Evolutionary conservation across 1,140 invertebrate genomes (phyloP).

Genomic region (Bombus waltoni): DNA sequence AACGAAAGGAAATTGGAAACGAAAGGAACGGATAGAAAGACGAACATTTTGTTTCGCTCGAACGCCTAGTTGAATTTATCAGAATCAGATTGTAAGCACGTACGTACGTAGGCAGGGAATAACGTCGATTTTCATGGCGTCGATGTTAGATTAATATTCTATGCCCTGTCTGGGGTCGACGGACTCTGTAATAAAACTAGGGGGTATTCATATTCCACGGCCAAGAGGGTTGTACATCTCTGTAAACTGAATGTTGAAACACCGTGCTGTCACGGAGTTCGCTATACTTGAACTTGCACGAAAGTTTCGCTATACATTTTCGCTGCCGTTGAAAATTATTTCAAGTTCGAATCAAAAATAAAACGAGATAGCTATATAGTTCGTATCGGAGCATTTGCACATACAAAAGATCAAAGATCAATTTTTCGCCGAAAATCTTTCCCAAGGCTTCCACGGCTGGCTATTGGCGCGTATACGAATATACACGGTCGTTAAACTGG

Average conservation of each 20-base stretch:
- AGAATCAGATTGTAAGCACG: neutral
- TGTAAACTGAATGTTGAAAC: neutral
- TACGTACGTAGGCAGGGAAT: conserved; percentile 8
- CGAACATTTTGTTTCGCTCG: neutral
- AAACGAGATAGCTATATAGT: neutral
- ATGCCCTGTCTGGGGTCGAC: conserved; percentile 43
- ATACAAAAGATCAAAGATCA: neutral
- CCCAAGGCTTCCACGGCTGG: neutral
- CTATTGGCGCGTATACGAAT: neutral
- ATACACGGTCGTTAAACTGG: neutral
- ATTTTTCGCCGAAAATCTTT: neutral
- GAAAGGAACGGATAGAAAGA: too few species aligned
- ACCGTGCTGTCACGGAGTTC: neutral
- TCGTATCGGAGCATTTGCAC: too few species aligned
- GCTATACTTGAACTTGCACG: neutral
- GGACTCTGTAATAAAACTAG: conserved; percentile 39
- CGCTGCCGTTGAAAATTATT: neutral
- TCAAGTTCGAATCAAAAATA: neutral
- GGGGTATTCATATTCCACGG: conserved; percentile 29
- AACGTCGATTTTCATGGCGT: conserved; percentile 58
- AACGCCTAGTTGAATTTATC: neutral
- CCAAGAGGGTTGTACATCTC: conserved; percentile 16
- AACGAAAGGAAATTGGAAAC: too few species aligned
- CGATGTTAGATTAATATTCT: conserved; percentile 62
- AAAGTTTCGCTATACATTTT: neutral